These are phyloP conservation scores for Platynereis dumerilii DNA, from an alignment of 2,888 invertebrate genomes.

Conservation along the genomic window DNA sequence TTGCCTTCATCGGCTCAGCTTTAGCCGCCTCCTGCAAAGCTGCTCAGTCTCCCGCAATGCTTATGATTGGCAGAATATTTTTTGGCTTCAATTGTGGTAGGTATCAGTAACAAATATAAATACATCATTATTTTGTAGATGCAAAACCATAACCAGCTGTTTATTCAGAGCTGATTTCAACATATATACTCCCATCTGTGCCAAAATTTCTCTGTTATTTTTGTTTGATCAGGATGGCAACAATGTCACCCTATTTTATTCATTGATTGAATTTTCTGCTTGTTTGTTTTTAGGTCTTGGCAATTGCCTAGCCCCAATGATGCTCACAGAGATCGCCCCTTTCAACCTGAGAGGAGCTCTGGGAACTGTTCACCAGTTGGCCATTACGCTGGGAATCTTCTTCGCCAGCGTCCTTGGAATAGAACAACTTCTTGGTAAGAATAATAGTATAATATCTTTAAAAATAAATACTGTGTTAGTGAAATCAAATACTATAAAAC, in stretches of 20 bases:
- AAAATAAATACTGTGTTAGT: neutral
- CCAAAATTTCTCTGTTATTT: too few relatives aligned
- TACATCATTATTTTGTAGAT: too few relatives aligned
- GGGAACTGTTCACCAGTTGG: constrained; percentile 92
- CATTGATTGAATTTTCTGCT: neutral
- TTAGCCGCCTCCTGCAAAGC: constrained; percentile 74
- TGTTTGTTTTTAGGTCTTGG: constrained; percentile 72
- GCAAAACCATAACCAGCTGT: too few relatives aligned
- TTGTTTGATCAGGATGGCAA: too few relatives aligned
- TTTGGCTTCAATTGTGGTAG: constrained; percentile 79
- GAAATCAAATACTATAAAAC: neutral
- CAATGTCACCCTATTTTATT: too few relatives aligned
- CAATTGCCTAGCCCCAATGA: constrained; percentile 87
- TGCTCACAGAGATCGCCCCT: constrained; percentile 87
- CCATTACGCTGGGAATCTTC: constrained; percentile 92
- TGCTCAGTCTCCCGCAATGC: constrained; percentile 72
- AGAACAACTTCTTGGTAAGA: constrained; percentile 80
- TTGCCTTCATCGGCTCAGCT: constrained; percentile 74
- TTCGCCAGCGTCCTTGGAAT: constrained; percentile 89
- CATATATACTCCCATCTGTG: too few relatives aligned
- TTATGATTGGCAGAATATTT: constrained; percentile 77
- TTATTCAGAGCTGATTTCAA: too few relatives aligned
- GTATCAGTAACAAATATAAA: constrained; percentile 30
- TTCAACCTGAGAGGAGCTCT: constrained; percentile 78
- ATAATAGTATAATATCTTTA: constrained; percentile 2